Evolutionary conservation across 2,888 invertebrate species (phyloP), one percentile per base, ranked within the genome.

Genomic region (Andrena fulva): DNA sequence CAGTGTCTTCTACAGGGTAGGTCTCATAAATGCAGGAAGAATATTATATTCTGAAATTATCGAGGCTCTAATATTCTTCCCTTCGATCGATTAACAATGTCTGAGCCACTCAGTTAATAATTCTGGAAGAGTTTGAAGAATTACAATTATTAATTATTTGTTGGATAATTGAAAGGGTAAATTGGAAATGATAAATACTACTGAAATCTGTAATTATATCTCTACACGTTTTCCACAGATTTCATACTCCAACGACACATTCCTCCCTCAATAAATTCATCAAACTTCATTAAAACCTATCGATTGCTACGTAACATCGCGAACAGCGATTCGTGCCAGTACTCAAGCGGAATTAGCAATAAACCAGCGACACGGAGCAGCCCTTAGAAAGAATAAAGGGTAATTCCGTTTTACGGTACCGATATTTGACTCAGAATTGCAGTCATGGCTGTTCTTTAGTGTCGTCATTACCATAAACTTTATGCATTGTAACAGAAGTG

Each of bases 391-490:
- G 3, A 27, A 59, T 20, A n/a, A 16, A 42, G 59, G 20, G 60
- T 31, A 60, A 42, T 60, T 12, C 24, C n/a, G 8, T 27, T 60
- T 70, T 31, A 60, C 48, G 5, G n/a, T 50, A 10, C 70, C 20
- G 60, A 70, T 52, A 69, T 70, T 70, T 54, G 54, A 63, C 42
- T 71, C 48, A 50, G 35, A 10, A 67, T 77, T 31, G 35, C 35
- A 16, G 24, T 16, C 33, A 16, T 10, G 16, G 48, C 48, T 27
- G 60, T 59, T 70, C 59, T 52, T 66, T 50, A 52, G 24, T 24
- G 42, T 16, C 29, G 29, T 50, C 66, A 31, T 77, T 77, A 60
- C 29, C 27, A 74, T 67, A 62, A 67, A 73, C 35, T 74, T 60
- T 59, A n/a, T 24, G 33, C 67, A 50, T 16, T 35, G 73, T 12